Evolutionary conservation across 2,113 vertebrate species (phyloP), one percentile per base, ranked within the genome.

Genomic region (Cricetomys ansorgei): DNA sequence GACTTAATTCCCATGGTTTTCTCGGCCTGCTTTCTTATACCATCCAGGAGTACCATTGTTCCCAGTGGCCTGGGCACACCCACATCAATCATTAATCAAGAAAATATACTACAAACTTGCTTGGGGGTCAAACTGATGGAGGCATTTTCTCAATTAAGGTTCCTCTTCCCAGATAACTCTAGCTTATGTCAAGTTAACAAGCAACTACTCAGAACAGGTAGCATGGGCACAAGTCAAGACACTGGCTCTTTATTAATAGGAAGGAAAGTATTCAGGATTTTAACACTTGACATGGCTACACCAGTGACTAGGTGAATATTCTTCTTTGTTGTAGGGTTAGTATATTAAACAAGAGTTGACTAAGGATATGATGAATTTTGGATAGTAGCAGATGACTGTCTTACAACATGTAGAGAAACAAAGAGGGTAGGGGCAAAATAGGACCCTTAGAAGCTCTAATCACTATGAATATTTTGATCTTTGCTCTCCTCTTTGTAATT

Each of bases 261-360:
- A 5, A 65, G 8, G 12, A 25, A 97, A 92, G 4, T 65, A 88
- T 43, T 95, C 83, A 94, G 17, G 90, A 75, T 87, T 92, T 95
- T 59, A 92, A 89, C 7, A 62, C 25, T 25, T 94, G 69, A 45
- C n/a, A 75, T 70, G n/a, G 11, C 3, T 70, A 91, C 19, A 91
- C 21, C 40, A 53, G 29, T 75, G 34, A 94, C 76, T 94, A 76
- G 70, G 70, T 96, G 86, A 92, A 64, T 75, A 64, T 40, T 79
- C 15, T 75, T 79, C 15, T 37, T 70, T n/a, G 27, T 59, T 91
- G 13, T 62, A 94, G 16, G 37, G 43, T 94, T 90, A 69, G 29
- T 83, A 40, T 62, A 92, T 89, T 84, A 90, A 73, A 48, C 7
- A 81, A 95, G 75, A 77, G 15, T 53, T 94, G 23, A 64, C 75